A percentile compares a stretch with the other conserved stretches of the same genome.
These are phyloP conservation scores for Ellobium chinense DNA, from an alignment of 2,888 invertebrate species.

Conservation along the genomic window DNA sequence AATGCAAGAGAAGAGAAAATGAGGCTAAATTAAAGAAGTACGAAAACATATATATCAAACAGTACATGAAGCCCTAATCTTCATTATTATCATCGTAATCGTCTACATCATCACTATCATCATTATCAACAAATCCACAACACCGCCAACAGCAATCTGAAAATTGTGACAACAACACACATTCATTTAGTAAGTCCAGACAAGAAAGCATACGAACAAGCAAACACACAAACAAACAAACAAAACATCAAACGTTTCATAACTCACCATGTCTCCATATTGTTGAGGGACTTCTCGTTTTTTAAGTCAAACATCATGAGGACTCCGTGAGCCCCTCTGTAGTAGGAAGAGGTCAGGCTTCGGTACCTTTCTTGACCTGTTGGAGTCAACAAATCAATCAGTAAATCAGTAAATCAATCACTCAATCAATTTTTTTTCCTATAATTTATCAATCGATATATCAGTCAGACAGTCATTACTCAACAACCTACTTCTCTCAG, in stretches of 20 bases:
- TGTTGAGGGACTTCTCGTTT: constrained; percentile 7
- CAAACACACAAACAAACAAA: background rate
- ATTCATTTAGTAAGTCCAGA: too few relatives aligned
- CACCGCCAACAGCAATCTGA: too few relatives aligned
- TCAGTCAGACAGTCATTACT: too few relatives aligned
- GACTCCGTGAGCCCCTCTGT: constrained; percentile 39
- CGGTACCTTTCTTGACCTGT: constrained; percentile 40
- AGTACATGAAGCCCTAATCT: too few relatives aligned
- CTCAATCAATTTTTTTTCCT: background rate
- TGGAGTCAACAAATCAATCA: background rate
- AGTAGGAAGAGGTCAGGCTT: constrained; percentile 41
- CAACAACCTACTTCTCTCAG: too few relatives aligned
- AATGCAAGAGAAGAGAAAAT: too few relatives aligned
- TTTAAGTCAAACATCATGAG: constrained; percentile 22
- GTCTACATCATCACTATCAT: too few relatives aligned
- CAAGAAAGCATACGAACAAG: background rate
- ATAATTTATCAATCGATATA: background rate
- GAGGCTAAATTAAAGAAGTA: too few relatives aligned
- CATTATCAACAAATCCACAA: too few relatives aligned
- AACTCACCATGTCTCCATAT: constrained; percentile 33
- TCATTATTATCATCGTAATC: too few relatives aligned
- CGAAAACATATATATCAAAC: too few relatives aligned
- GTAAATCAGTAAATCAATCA: background rate
- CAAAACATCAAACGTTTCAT: background rate
- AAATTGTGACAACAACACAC: too few relatives aligned